Conservation (phyloP, 2,113 vertebrate genomes). For the Nicator chloris region DNA sequence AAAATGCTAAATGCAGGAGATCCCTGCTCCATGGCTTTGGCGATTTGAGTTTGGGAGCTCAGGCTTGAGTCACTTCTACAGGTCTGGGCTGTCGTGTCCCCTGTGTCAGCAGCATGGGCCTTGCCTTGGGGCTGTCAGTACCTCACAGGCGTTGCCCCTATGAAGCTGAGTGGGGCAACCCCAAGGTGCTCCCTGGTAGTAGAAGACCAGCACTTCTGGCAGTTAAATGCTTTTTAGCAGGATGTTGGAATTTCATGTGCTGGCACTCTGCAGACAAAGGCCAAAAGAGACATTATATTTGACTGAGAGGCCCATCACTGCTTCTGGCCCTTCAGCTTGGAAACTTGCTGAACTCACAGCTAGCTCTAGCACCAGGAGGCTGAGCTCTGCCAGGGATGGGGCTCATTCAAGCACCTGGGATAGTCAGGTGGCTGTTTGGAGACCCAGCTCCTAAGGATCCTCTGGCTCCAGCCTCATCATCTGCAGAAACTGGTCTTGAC, state of each 20-base stretch:
- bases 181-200: background rate
- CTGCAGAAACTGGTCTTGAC: background rate
- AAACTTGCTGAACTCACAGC: background rate
- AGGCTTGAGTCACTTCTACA: background rate
- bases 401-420: background rate
- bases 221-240: background rate
- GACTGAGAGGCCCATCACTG: background rate
- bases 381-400: background rate
- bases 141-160: too few relatives aligned
- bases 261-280: background rate
- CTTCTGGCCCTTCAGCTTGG: background rate
- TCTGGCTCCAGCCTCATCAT: background rate
- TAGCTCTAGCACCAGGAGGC: background rate
- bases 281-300: background rate
- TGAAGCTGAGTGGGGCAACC: background rate
- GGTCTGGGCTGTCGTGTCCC: background rate
- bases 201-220: background rate
- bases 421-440: background rate
- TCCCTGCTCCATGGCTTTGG: background rate
- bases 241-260: background rate
- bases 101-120: fast-evolving
- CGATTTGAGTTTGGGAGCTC: background rate
- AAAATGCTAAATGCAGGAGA: background rate
- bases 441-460: background rate
- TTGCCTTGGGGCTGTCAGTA: background rate